phyloP scores from a whole-genome alignment of 2,797 vertebrate species.

The Glyptemys insculpta region DNA sequence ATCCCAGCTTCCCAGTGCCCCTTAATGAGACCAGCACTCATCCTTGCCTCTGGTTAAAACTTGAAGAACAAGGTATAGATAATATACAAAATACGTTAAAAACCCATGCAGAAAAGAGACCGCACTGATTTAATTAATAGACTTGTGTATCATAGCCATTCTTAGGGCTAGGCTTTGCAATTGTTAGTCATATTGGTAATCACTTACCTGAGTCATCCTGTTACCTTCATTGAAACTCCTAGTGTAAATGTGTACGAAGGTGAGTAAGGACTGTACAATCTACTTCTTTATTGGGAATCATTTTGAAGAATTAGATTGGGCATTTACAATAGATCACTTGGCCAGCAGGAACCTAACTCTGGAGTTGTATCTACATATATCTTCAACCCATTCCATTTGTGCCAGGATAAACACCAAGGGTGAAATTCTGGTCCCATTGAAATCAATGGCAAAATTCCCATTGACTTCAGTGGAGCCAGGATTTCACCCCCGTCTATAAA shows the following conservation, averaged over 20 bases:
- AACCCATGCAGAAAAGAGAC: background rate
- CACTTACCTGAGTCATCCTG: background rate
- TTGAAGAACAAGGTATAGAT: background rate
- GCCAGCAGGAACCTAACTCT: background rate
- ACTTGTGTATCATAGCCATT: background rate
- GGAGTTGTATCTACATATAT: background rate
- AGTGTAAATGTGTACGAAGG: fast-evolving
- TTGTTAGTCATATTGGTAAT: background rate
- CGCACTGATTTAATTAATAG: background rate
- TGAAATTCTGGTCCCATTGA: background rate
- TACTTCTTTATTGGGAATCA: background rate
- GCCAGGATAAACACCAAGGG: background rate
- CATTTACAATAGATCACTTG: background rate
- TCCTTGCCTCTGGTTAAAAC: background rate
- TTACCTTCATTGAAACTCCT: background rate
- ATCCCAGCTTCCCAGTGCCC: background rate
- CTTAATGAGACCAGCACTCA: background rate
- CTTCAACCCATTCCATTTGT: background rate
- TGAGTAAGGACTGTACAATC: background rate
- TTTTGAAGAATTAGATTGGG: background rate
- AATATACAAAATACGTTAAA: background rate
- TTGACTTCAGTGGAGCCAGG: background rate
- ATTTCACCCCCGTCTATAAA: background rate
- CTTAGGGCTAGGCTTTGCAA: background rate
- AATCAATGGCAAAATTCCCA: background rate